Evolutionary conservation across 2,113 vertebrate species (phyloP), one percentile per base, ranked within the genome.

Genomic region (Hiodon tergisus): DNA sequence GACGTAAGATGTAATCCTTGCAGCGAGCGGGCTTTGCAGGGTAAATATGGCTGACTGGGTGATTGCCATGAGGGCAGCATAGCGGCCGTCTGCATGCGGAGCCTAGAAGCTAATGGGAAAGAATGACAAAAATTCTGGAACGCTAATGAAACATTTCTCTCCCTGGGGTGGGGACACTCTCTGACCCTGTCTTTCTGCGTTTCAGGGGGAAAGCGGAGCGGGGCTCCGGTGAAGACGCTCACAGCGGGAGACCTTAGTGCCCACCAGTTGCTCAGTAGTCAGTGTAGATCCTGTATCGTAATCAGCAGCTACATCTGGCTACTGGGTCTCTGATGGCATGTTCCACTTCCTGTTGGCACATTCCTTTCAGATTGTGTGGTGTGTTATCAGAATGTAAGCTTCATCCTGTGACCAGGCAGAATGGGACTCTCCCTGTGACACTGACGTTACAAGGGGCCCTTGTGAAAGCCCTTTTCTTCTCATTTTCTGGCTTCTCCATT

Each of bases 221-320:
- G 31, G 31, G 31, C 31, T 31, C 31, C 31, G 31, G 31, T 0
- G 31, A 31, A 31, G 31, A 31, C 31, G 31, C 31, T 31, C 31
- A 31, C 31, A 31, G 31, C 31, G 31, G 50, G 13, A 16, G 17
- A 50, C 13, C 51, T 5, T 69, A n/a, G 67, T 52, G 61, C 61
- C 31, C 65, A 71, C 63, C 67, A 69, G 75, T 50, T 76, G 67
- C 67, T 71, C 75, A 76, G 75, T 71, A 76, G 75, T 71, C 75
- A 71, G 75, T 71, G 67, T 71, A 76, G 69, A 70, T 76, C 58
- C 75, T 99, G 97, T 98, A 81, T 92, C 85, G 82, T 84, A 90
- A 91, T 97, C 96, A 98, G 97, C 90, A 99, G 96, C 97, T 99
- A 99, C 97, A 99, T 99, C 97, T 98, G 97, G 96, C 97, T 99